Evolutionary conservation across 2,888 invertebrate genomes (phyloP).

Genomic region (Nezara viridula): DNA sequence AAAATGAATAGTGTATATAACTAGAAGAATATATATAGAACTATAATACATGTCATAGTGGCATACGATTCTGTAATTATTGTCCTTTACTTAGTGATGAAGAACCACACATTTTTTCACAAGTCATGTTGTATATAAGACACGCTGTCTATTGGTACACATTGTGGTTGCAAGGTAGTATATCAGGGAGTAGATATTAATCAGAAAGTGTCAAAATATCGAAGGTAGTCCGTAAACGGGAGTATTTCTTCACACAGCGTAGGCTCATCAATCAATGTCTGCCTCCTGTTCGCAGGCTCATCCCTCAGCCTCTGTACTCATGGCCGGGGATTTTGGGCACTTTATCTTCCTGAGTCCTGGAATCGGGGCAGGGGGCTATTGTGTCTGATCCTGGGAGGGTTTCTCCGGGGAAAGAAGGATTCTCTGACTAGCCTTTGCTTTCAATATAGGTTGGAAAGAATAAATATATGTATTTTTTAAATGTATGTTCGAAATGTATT

Average conservation of each 20-base stretch:
- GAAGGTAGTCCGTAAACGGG: constrained; percentile 24
- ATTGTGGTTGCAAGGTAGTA: neutral
- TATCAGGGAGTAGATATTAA: neutral
- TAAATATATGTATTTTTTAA: neutral
- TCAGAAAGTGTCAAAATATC: constrained; percentile 40
- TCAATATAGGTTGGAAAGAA: neutral
- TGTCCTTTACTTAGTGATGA: neutral
- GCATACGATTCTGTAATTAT: too few species aligned
- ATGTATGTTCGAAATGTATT: too few species aligned
- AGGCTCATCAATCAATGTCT: constrained; percentile 24
- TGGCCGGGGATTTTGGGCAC: neutral
- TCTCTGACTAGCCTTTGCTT: neutral
- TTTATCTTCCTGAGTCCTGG: constrained; percentile 12
- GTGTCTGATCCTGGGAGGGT: neutral
- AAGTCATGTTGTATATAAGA: constrained; percentile 5
- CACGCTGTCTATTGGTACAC: neutral
- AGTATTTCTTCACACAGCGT: constrained; percentile 11
- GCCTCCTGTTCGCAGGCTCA: neutral
- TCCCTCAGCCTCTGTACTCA: neutral
- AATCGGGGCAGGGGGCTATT: constrained; percentile 19
- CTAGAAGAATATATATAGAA: too few species aligned
- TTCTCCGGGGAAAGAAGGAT: neutral
- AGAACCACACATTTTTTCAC: neutral
- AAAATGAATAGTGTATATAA: too few species aligned
- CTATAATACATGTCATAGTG: too few species aligned